Evolutionary conservation across 2,888 invertebrate genomes (phyloP), one percentile per base, ranked within the genome.

Genomic region (Lasioglossum morio): DNA sequence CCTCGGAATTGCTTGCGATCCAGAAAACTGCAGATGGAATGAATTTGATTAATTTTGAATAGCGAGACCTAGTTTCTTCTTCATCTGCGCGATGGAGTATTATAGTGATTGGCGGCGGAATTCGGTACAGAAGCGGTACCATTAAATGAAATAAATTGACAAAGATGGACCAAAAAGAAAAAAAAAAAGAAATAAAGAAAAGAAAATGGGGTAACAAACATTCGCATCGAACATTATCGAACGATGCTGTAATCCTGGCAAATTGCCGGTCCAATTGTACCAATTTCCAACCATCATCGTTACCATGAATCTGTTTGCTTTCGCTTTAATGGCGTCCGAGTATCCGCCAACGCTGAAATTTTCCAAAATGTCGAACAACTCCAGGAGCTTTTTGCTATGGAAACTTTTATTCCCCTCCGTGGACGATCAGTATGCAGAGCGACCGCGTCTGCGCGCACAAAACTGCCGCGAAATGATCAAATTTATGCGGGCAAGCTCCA

Each of bases 1-100:
- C 30, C 40, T 10, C 37, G 74, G 19, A 81, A 81, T 82, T 80
- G 81, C 19, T 63, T 75, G 4, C 30, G 8, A 60, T 23, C 73
- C 10, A 46, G 34, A n/a, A 27, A 34, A 73, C 57, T 79, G 43
- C 27, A 60, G 43, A 79, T 14, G 12, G 43, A 53, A 63, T 46
- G 66, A 80, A 75, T 72, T 83, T 75, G 70, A 81, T 76, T 72
- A 75, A 72, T 76, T 81, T 30, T 34, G 23, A 72, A n/a, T 14
- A 16, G 27, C 19, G 40, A 14, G 43, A 69, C n/a, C 19, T n/a
- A 34, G 34, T 46, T 48, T 48, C 66, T 14, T 16, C 10, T n/a
- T 48, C 30, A 48, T 72, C 23, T 12, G 30, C 48, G 30, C 19
- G 19, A 72, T 34, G 27, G 72, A 30, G 34, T 48, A 34, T 48